Conservation (phyloP, 1,140 invertebrate genomes). For the Microplitis demolitor region DNA sequence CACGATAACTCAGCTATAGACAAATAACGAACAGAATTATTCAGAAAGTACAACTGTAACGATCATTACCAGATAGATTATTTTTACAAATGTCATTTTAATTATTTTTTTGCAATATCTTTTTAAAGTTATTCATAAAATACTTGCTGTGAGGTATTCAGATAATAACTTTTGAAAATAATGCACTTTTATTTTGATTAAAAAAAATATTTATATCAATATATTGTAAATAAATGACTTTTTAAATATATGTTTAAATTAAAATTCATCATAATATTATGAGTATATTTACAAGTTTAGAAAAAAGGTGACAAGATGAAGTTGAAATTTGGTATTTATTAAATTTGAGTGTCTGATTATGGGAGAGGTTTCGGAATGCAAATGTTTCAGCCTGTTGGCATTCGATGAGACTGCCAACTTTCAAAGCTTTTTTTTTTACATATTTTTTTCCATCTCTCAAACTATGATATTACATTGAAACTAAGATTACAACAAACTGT, state of each 20-base stretch:
- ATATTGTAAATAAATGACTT: no score
- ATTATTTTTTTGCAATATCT: no score
- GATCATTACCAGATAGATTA: no score
- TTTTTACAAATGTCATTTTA: no score
- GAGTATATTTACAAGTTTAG: background rate
- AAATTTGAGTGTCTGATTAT: background rate
- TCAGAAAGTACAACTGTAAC: no score
- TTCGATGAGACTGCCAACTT: conserved; percentile 37
- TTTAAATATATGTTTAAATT: background rate
- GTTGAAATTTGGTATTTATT: background rate
- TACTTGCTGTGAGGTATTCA: no score
- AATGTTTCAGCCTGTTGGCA: conserved; percentile 37
- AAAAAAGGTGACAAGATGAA: background rate
- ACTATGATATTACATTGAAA: background rate
- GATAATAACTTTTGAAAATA: no score
- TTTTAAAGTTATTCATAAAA: no score
- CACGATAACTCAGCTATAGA: no score
- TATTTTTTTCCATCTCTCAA: background rate
- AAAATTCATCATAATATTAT: background rate
- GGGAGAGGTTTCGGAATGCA: conserved; percentile 46
- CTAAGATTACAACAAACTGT: background rate
- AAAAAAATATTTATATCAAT: no score
- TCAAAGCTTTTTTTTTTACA: conserved; percentile 25
- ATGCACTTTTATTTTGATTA: no score
- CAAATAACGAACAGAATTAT: no score